These are phyloP conservation scores for Plodia interpunctella DNA, from an alignment of 1,140 invertebrate genomes.

Conservation along the genomic window DNA sequence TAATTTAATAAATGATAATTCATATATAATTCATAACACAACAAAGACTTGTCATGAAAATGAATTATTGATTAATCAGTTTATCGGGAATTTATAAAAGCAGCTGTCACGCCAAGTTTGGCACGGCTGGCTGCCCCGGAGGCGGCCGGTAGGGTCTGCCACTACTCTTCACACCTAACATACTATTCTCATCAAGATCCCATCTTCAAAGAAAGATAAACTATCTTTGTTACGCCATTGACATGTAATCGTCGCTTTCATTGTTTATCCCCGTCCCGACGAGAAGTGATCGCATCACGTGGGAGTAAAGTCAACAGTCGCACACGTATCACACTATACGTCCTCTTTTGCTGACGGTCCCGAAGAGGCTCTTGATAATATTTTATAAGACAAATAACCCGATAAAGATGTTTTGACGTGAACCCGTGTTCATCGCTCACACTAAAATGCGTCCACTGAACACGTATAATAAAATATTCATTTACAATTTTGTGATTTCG, in stretches of 20 bases:
- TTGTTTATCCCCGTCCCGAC: slow-evolving; percentile 68
- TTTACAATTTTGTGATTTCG: slow-evolving; percentile 66
- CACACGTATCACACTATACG: slow-evolving; percentile 66
- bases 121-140: slow-evolving; percentile 47
- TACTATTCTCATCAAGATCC: slow-evolving; percentile 47
- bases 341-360: slow-evolving; percentile 74
- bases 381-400: slow-evolving; percentile 77
- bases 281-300: slow-evolving; percentile 67
- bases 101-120: slow-evolving; percentile 55
- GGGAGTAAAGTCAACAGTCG: slow-evolving; percentile 73
- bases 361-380: slow-evolving; percentile 75
- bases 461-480: slow-evolving; percentile 73
- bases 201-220: slow-evolving; percentile 67
- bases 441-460: slow-evolving; percentile 73
- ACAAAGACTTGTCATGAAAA: slow-evolving; percentile 3
- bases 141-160: slow-evolving; percentile 59
- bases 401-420: slow-evolving; percentile 77
- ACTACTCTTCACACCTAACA: slow-evolving; percentile 40
- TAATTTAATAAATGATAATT: not conserved
- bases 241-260: slow-evolving; percentile 69
- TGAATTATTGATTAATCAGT: slow-evolving; percentile 53
- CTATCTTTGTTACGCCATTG: slow-evolving; percentile 62
- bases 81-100: slow-evolving; percentile 57
- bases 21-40: not conserved
- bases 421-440: slow-evolving; percentile 75